These are phyloP conservation scores for Cordilura impudica DNA, from an alignment of 2,888 invertebrate genomes.

Conservation along the genomic window DNA sequence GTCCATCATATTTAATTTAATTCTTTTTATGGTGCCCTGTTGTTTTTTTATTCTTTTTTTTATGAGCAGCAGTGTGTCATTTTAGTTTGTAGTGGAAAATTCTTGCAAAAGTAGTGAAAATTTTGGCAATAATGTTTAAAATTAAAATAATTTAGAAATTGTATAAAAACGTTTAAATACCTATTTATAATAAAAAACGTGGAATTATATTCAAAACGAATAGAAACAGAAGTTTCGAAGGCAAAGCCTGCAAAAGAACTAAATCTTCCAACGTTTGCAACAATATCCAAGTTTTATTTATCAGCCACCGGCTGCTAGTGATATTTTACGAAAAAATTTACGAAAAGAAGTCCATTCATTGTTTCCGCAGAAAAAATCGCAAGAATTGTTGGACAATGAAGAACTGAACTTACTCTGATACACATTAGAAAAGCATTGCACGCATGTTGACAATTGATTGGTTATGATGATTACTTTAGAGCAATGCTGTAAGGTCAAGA, in stretches of 20 bases:
- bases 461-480: constrained; percentile 90
- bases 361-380: constrained; percentile 91
- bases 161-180: neutral
- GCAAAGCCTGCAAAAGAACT: constrained; percentile 66
- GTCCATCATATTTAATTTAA: too few relatives aligned
- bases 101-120: neutral
- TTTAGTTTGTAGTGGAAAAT: neutral
- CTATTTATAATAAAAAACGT: constrained; percentile 61
- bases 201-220: constrained; percentile 71
- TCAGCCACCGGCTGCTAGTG: constrained; percentile 87
- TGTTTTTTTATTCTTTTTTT: too few relatives aligned
- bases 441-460: constrained; percentile 90
- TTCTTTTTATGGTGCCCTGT: too few relatives aligned
- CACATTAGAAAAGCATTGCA: constrained; percentile 87
- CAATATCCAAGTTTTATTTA: constrained; percentile 88
- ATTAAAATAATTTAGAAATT: too few relatives aligned
- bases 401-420: constrained; percentile 92
- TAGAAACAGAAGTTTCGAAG: constrained; percentile 66
- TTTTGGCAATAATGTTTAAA: neutral
- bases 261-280: constrained; percentile 77
- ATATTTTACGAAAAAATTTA: constrained; percentile 87
- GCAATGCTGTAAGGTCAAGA: constrained; percentile 89
- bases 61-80: constrained; percentile 10
- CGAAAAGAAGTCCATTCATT: constrained; percentile 93
- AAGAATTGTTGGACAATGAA: constrained; percentile 90